Base-by-base conservation (phyloP, 2,113 vertebrate genomes). In the Orcinus orca region DNA sequence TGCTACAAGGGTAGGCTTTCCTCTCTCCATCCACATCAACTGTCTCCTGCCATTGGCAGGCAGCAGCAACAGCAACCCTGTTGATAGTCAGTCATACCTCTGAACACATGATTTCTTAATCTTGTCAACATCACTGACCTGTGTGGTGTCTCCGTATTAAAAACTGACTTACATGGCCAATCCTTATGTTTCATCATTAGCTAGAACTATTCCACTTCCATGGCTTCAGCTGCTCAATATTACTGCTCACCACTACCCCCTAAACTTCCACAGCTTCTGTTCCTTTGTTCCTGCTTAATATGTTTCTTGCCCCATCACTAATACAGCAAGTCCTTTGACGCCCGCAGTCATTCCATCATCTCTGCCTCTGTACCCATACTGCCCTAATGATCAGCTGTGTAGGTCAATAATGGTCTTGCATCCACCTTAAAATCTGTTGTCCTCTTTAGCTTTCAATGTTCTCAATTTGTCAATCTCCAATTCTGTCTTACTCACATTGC, bases 281-380 rank as follows among this genome's bases (percentile, higher is more conserved):
- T 44, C 76, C 31, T 58, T 77, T 74, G 55, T n/a, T 50, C 6
- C 36, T 82, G 26, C 1, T 25, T 41, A 81, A 5, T 44, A 31
- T 8, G 2, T 2, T 86, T 14, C 29, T 41, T 41, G 38, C 11
- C 14, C 15, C 31, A 60, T 31, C 31, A 18, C 6, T 31, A 63
- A 44, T 10, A 21, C 4, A 60, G 26, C 3, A 10, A 73, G 53
- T 70, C 15, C 20, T 38, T 33, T 17, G 33, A 15, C 38, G 25
- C 13, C 3, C 31, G 2, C 5, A 9, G 1, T 50, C 36, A 26
- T 60, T 63, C 15, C 3, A 0, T 85, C 36, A 31, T 29, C 7
- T 21, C 83, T 90, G 29, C 41, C 31, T 85, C 33, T 33, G 4
- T 14, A 23, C 10, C 2, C 55, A 2, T 15, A 29, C 14, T 47